Conservation (phyloP, 2,113 vertebrate species). For the Peromyscus leucopus region DNA sequence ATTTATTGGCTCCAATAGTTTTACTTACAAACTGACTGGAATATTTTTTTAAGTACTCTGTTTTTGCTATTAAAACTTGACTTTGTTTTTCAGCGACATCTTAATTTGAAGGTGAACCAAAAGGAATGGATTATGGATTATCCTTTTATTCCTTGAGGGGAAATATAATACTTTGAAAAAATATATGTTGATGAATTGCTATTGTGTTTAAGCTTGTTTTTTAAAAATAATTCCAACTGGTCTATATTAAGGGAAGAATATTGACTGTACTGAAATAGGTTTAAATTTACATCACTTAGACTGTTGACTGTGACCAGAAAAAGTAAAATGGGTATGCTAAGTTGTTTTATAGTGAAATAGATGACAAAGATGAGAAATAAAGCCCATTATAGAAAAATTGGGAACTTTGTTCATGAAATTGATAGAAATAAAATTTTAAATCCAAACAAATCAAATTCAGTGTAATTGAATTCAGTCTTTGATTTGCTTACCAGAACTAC, state of each 20-base stretch:
- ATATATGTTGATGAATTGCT: neutral
- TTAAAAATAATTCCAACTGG: constrained; percentile 34
- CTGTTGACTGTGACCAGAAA: constrained; percentile 19
- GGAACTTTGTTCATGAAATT: constrained; percentile 17
- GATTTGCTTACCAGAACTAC: constrained; percentile 35
- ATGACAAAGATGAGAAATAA: constrained; percentile 46
- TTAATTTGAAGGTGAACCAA: constrained; percentile 56
- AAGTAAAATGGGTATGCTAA: constrained; percentile 54
- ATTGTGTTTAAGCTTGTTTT: neutral
- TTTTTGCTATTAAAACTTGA: neutral
- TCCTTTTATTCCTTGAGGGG: neutral
- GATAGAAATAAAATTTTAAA: constrained; percentile 65
- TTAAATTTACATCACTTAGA: neutral
- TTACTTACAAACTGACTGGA: constrained; percentile 52
- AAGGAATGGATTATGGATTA: neutral
- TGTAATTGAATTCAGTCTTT: constrained; percentile 61
- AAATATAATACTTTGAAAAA: neutral
- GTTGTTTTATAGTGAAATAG: neutral
- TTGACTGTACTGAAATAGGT: constrained; percentile 38
- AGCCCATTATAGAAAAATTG: neutral
- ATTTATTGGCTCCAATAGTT: constrained; percentile 44
- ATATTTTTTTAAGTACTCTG: neutral
- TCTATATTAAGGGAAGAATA: constrained; percentile 39
- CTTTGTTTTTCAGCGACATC: neutral
- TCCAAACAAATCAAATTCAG: neutral